phyloP scores from a whole-genome alignment of 2,888 invertebrate species.

The Parnassius apollo region DNA sequence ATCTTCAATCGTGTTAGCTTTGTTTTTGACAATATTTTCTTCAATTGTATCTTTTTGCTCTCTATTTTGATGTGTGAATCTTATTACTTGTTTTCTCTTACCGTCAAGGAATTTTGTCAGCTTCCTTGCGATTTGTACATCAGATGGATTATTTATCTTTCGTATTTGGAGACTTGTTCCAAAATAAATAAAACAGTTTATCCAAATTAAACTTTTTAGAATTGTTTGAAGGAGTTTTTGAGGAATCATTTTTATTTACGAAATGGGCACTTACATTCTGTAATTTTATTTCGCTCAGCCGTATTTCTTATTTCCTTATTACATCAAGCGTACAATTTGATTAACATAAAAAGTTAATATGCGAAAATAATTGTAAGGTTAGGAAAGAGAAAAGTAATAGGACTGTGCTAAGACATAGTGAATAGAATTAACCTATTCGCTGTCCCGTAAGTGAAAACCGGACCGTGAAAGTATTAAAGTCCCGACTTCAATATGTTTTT shows the following conservation, averaged over 20 bases:
- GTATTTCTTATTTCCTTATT: conserved; percentile 1
- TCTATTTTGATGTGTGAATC: background rate
- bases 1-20: background rate
- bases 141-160: conserved; percentile 11
- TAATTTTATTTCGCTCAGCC: background rate
- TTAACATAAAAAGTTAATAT: background rate
- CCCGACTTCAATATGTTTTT: too few relatives aligned
- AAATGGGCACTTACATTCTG: background rate
- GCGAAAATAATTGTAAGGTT: too few relatives aligned
- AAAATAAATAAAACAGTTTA: background rate
- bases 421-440: too few relatives aligned
- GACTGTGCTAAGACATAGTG: too few relatives aligned
- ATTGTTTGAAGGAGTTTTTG: background rate
- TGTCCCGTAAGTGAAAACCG: too few relatives aligned
- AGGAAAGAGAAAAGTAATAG: too few relatives aligned
- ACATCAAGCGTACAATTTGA: conserved; percentile 12
- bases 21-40: background rate
- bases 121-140: conserved; percentile 14
- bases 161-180: conserved; percentile 7
- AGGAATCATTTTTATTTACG: conserved; percentile 8
- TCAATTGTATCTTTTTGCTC: background rate
- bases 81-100: conserved; percentile 5
- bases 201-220: background rate
- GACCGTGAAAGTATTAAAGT: too few relatives aligned
- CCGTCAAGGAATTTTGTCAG: conserved; percentile 8